A percentile compares a stretch with the other conserved stretches of the same genome.
Evolutionary conservation across 2,888 invertebrate genomes (phyloP).

Genomic region (Thalpophila matura): DNA sequence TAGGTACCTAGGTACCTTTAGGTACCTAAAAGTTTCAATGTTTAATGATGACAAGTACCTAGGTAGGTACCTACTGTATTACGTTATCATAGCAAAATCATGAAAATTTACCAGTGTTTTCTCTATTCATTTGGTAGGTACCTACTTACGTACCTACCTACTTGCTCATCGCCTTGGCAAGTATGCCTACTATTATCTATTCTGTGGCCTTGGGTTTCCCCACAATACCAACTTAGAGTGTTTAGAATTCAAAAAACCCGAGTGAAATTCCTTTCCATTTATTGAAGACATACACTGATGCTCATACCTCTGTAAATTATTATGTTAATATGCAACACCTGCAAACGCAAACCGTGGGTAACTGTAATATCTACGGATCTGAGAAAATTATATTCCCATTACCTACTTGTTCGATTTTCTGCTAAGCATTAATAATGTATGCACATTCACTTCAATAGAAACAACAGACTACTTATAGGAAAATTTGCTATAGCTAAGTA

Average conservation of each 20-base stretch:
- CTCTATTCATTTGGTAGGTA: too few relatives aligned
- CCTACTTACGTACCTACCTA: neutral
- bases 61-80: too few relatives aligned
- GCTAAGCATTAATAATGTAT: slow-evolving; percentile 25
- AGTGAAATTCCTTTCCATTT: neutral
- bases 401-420: slow-evolving; percentile 32
- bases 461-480: neutral
- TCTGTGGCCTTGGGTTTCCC: too few relatives aligned
- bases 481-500: neutral
- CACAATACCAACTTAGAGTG: neutral
- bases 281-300: neutral
- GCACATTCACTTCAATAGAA: neutral
- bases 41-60: too few relatives aligned
- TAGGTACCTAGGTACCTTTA: neutral
- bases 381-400: slow-evolving; percentile 42
- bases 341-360: slow-evolving; percentile 4
- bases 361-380: slow-evolving; percentile 23
- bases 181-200: too few relatives aligned
- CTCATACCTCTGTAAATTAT: neutral
- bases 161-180: neutral
- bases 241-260: neutral
- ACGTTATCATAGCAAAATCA: too few relatives aligned
- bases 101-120: too few relatives aligned
- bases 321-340: slow-evolving; percentile 22
- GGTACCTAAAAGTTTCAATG: too few relatives aligned